phyloP scores from a whole-genome alignment of 2,797 vertebrate genomes.

The Dipus sagitta region DNA sequence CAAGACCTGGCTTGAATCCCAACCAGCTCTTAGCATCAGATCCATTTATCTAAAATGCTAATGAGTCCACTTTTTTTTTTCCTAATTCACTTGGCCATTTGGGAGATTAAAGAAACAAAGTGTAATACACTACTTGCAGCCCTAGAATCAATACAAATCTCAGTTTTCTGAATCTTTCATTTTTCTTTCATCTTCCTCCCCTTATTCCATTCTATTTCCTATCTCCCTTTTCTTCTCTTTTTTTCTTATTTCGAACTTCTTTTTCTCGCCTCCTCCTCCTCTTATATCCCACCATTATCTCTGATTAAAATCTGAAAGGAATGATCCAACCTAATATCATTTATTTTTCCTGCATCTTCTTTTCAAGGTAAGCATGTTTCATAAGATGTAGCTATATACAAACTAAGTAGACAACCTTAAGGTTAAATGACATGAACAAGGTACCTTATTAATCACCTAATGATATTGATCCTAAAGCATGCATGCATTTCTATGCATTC shows the following conservation, averaged over 20 bases:
- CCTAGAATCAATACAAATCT: not conserved
- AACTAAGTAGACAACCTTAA: constrained; percentile 57
- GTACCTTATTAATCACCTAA: not conserved
- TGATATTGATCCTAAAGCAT: not conserved
- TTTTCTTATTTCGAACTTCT: not conserved
- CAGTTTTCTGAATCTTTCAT: not conserved
- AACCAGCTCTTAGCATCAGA: constrained; percentile 62
- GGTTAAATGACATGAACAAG: constrained; percentile 49
- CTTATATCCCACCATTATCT: not conserved
- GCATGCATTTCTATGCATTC: not conserved
- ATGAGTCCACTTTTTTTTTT: constrained; percentile 34
- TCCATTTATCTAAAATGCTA: constrained; percentile 64
- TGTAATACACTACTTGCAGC: constrained; percentile 18
- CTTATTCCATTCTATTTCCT: not conserved
- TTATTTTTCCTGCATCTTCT: constrained; percentile 12
- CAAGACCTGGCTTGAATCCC: constrained; percentile 54
- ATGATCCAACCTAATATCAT: not conserved
- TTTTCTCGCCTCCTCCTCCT: too few species aligned
- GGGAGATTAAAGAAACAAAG: constrained; percentile 49
- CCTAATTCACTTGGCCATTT: constrained; percentile 37
- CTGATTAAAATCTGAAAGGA: constrained; percentile 14
- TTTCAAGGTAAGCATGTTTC: constrained; percentile 45
- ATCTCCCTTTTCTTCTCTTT: too few species aligned
- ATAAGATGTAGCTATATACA: constrained; percentile 45
- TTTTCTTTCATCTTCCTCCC: not conserved